phyloP scores from a whole-genome alignment of 2,113 vertebrate genomes.

The Cryptotis parvus region DNA sequence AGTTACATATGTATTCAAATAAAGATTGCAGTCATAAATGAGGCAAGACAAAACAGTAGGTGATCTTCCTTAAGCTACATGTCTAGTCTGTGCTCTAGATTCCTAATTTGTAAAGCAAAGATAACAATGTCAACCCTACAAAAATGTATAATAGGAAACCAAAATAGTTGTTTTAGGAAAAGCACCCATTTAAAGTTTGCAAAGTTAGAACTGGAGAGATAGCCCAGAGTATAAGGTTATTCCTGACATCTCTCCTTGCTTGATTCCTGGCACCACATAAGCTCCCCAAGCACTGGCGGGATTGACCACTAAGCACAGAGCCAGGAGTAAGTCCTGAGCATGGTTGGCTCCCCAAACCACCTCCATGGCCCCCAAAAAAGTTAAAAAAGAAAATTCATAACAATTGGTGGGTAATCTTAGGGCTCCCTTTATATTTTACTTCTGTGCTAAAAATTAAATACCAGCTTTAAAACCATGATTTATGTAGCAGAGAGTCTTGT shows the following conservation, averaged over 20 bases:
- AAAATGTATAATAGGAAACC: neutral
- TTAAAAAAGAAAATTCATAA: neutral
- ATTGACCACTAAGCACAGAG: too few relatives aligned
- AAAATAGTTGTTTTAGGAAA: neutral
- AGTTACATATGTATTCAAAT: conserved; percentile 2
- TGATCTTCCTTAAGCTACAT: neutral
- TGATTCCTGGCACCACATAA: too few relatives aligned
- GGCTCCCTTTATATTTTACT: neutral
- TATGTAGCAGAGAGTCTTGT: neutral
- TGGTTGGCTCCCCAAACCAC: too few relatives aligned
- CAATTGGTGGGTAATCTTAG: neutral
- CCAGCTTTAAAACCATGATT: conserved; percentile 12
- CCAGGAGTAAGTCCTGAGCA: too few relatives aligned
- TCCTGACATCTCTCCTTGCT: too few relatives aligned
- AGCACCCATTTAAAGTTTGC: neutral
- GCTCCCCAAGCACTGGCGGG: too few relatives aligned
- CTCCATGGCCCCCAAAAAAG: too few relatives aligned
- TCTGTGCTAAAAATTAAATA: conserved; percentile 17
- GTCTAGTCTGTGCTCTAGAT: neutral
- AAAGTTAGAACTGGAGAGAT: too few relatives aligned
- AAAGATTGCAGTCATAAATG: neutral
- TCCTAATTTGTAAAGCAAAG: neutral
- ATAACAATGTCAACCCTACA: neutral
- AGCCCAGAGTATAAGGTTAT: too few relatives aligned
- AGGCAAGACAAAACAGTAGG: neutral